Evolutionary conservation across 2,888 invertebrate genomes (phyloP).

Genomic region (Lasioglossum leucozonium): DNA sequence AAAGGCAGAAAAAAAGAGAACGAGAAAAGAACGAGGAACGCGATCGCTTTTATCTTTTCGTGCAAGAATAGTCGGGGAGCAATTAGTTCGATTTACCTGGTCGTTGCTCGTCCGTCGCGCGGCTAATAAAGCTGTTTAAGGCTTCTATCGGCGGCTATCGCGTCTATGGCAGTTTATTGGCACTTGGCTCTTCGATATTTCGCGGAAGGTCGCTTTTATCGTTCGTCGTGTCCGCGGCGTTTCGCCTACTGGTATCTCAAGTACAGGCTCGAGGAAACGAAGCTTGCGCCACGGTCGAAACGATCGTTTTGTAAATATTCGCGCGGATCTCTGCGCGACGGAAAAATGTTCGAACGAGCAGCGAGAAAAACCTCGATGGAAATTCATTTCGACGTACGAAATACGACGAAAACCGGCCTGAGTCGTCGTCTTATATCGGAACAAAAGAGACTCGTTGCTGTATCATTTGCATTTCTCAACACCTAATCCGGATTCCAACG

Average conservation of each 20-base stretch:
- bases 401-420: no score
- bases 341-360: no score
- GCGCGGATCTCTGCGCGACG: no score
- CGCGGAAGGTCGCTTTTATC: constrained; percentile 38
- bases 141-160: constrained; percentile 44
- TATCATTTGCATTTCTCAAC: no score
- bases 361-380: no score
- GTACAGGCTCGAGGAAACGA: not conserved
- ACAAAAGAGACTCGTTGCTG: no score
- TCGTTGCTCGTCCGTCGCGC: not conserved
- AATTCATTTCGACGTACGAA: no score
- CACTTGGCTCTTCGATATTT: constrained; percentile 25
- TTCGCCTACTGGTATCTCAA: not conserved
- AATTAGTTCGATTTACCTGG: constrained; percentile 5
- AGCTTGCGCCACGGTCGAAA: not conserved
- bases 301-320: not conserved
- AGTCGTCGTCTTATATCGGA: no score
- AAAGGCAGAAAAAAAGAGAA: not conserved
- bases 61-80: not conserved
- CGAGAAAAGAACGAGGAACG: not conserved
- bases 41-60: not conserved
- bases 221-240: not conserved
- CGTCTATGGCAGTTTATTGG: constrained; percentile 38
- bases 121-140: constrained; percentile 41
- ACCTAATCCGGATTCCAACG: no score